Evolutionary conservation across 1,140 invertebrate genomes (phyloP), one percentile per base, ranked within the genome.

Genomic region (Heliconius congener): DNA sequence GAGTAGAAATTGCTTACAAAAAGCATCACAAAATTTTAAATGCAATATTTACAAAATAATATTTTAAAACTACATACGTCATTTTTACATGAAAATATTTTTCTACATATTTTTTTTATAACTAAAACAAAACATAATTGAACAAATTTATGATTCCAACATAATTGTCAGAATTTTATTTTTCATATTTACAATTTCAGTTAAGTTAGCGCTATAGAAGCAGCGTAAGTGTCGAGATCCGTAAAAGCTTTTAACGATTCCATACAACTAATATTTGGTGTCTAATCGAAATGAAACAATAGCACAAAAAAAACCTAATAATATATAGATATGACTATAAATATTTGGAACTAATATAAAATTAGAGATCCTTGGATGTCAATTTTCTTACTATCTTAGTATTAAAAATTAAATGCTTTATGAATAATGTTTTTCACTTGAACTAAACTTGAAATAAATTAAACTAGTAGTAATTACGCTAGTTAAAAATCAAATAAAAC

Each of bases 311-410:
- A 72, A 72, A 72, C 81, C 78, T 73, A 77, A 76, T 71, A 27
- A 27, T 66, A 66, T 76, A 79, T 73, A 79, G 71, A 83, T 88
- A 88, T 90, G 90, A 94, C 91, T 93, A 93, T 90, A 52, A 88
- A 87, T 91, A 92, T 94, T 93, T 93, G 91, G 90, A 91, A 93
- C 89, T 94, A 87, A 91, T 88, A 88, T 89, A 88, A 88, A 90
- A 88, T 86, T 91, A 92, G 93, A 94, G 93, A 94, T 94, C 93
- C 86, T 86, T 85, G 85, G 75, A 75, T 82, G 80, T 66, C 60
- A 80, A 79, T 82, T 82, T 87, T 74, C 66, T 66, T 78, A 73
- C 57, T 74, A 78, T 73, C 52, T 66, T 78, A 74, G 11, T 66
- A 66, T 66, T 66, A 81, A 77, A 84, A 79, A 84, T 85, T 90